Evolutionary conservation across 2,888 invertebrate genomes (phyloP).

Genomic region (Alentia gelatinosa): DNA sequence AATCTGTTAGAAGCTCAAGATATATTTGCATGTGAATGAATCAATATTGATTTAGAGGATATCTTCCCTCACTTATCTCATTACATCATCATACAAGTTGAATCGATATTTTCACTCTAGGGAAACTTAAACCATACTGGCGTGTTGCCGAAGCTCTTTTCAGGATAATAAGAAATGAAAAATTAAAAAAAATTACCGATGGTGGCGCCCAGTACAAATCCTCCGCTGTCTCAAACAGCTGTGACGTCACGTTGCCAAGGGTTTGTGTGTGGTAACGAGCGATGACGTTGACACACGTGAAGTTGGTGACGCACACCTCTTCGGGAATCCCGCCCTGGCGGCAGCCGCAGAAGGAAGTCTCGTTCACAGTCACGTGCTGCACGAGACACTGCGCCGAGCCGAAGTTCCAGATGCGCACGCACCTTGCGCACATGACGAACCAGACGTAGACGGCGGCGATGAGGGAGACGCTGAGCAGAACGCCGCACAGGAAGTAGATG

Average conservation of each 20-base stretch:
- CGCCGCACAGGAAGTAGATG: constrained; percentile 13
- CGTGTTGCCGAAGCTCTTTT: too few relatives aligned
- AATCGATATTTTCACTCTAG: too few relatives aligned
- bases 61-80: too few relatives aligned
- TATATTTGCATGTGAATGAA: too few relatives aligned
- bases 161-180: too few relatives aligned
- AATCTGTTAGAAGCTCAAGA: too few relatives aligned
- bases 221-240: constrained; percentile 39
- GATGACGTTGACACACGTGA: not conserved
- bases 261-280: not conserved
- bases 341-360: constrained; percentile 27
- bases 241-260: not conserved
- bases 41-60: too few relatives aligned
- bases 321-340: not conserved
- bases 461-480: not conserved
- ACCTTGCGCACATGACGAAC: constrained; percentile 17
- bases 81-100: too few relatives aligned
- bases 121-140: too few relatives aligned
- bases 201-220: not conserved
- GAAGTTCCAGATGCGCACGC: constrained; percentile 16
- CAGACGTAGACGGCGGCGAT: not conserved
- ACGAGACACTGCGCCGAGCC: not conserved
- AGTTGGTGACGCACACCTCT: not conserved
- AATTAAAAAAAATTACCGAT: too few relatives aligned
- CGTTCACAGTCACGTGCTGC: not conserved